Base-by-base conservation (phyloP, 2,113 vertebrate species). In the Rhynchomys soricoides region DNA sequence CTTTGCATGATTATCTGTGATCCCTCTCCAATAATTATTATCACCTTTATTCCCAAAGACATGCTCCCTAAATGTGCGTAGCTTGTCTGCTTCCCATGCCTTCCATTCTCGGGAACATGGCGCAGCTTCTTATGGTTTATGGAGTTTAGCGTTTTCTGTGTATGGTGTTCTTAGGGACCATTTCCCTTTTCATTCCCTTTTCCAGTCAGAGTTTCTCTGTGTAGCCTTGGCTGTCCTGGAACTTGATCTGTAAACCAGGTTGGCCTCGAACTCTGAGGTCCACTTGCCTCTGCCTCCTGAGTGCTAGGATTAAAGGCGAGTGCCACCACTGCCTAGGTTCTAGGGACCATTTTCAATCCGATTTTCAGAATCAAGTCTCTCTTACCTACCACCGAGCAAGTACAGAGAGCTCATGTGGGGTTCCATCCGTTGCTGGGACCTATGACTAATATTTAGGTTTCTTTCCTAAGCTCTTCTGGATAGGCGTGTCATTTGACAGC, bases 391-490 rank as follows among this genome's bases (percentile, higher is more conserved):
- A 12, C 9, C 26, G 50, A 77, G 45, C 21, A 79, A 75, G 10
- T 86, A 64, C 52, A 74, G 40, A 93, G 9, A 13, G 29, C 31
- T 45, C 16, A 64, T 74, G 90, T 90, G 22, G 31, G 64, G 9
- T 43, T 82, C 24, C 16, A 9, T 50, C 86, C 93, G 15, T 57
- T 90, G 45, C 77, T 85, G 48, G 64, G 78, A 64, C 37, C n/a
- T 77, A 8, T 90, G 26, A 74, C 50, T 52, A 22, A 71, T 52
- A 66, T 74, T 52, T 40, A 68, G 15, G 59, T 90, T 95, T 88
- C 48, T 68, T 22, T 89, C 19, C 66, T 93, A 82, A 93, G 93
- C 95, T 70, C 89, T 31, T 79, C 93, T 68, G 50, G 34, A 89
- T 31, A 40, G 21, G 4, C 26, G 22, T 93, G 68, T 31, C 52